phyloP scores from a whole-genome alignment of 2,113 vertebrate species.

The Neodon shergylaensis region DNA sequence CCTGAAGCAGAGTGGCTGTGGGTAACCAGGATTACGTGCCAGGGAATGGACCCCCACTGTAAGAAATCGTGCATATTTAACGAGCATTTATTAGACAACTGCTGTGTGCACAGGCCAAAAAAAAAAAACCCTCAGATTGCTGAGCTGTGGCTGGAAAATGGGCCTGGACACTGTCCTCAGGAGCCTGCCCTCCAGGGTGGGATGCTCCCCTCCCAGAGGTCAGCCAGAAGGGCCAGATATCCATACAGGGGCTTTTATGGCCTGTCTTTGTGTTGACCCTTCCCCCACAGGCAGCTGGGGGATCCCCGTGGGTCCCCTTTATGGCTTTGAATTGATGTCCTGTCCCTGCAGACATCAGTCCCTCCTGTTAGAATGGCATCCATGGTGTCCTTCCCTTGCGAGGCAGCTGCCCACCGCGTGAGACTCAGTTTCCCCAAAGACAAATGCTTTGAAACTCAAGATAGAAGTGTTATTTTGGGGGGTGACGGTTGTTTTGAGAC shows the following conservation, averaged over 20 bases:
- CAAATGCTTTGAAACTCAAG: background rate
- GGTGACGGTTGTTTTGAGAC: background rate
- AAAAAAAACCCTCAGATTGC: too few relatives aligned
- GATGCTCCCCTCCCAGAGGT: background rate
- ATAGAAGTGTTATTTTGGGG: background rate
- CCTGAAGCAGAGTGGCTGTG: too few relatives aligned
- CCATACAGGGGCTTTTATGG: conserved; percentile 56
- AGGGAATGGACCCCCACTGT: background rate
- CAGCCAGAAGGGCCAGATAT: background rate
- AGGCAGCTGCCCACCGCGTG: too few relatives aligned
- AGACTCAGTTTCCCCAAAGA: background rate
- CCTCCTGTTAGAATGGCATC: background rate
- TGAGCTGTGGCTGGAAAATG: accelerated
- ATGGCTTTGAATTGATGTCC: background rate
- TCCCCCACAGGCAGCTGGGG: background rate
- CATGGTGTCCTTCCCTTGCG: accelerated
- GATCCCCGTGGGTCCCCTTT: background rate
- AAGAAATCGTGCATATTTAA: background rate
- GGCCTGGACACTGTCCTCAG: accelerated
- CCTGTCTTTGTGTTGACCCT: background rate
- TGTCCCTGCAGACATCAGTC: background rate
- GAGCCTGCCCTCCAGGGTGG: background rate
- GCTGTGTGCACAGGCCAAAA: too few relatives aligned
- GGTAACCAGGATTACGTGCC: too few relatives aligned
- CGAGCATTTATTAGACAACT: background rate